Base-by-base conservation (phyloP, 2,888 invertebrate species). In the Diachrysia chrysitis region DNA sequence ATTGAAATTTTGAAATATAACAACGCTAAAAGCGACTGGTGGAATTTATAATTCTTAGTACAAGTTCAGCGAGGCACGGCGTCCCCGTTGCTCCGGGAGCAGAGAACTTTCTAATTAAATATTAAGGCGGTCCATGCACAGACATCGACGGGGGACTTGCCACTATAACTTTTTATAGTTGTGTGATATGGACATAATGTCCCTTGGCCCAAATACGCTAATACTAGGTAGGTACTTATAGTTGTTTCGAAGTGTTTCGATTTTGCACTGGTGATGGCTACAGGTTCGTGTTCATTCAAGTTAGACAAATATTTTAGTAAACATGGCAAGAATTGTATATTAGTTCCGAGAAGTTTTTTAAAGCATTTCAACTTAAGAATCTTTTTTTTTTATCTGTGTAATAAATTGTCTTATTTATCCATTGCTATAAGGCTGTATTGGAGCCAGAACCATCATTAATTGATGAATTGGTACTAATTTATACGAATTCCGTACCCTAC, bases 41-140 rank as follows among this genome's bases (percentile, higher is more conserved):
- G 85, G 89, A 89, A 90, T 90, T 88, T 87, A 89, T 89, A 90
- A 90, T 89, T 90, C 87, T 87, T 86, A 82, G 83, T 83, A 81
- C 80, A 88, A 88, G 85, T 89, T 88, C 81, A 86, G 76, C 83
- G 84, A 84, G 84, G 83, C 85, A 76, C 81, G 79, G 81, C 77
- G 76, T 75, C 78, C 78, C 63, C 79, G 78, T 76, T 77, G 79
- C 80, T 81, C 79, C 68, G 83, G 76, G 82, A 82, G 81, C 76
- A 79, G 86, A 82, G 86, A 91, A 91, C 89, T 92, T 91, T 88
- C 87, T 91, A 90, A 92, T 92, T 91, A 91, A 92, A 92, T 90
- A 92, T 92, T 91, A 88, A 92, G 85, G 87, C 82, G 81, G 86
- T 83, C 84, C 86, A 74, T 78, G 80, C 82, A 86, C 84, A 85